Base-by-base conservation (phyloP, 2,888 invertebrate genomes). In the Metalampra italica region DNA sequence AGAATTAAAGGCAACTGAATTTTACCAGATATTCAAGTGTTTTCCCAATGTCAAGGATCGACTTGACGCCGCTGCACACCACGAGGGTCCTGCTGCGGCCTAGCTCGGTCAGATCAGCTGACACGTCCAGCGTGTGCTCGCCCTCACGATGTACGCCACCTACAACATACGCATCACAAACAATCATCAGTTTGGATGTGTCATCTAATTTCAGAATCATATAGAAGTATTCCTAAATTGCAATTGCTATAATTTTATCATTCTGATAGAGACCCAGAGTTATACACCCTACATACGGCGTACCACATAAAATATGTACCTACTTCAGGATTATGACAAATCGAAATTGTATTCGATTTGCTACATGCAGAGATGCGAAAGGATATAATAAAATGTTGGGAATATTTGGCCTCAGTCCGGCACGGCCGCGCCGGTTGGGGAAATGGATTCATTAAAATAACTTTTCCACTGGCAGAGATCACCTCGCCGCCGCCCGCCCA, bases 61-160 rank as follows among this genome's bases (percentile, higher is more conserved):
- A 98, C 84, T 99, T 99, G 48, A 98, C 94, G 0, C 99, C 99
- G 68, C 98, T 96, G 61, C 97, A 98, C 1, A 99, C 94, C 7
- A 99, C 98, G 42, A 96, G 93, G 0, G 98, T 93, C 11, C 94
- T 94, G 53, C 94, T 96, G 50, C 94, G 92, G 0, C 97, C 96
- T 46, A 99, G 90, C 79, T 99, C 98, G 7, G 92, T 93, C 45
- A 99, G 91, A 84, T 99, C 99, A 0, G 98, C 97, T 53, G 98
- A 99, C 46, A 99, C 89, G 78, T 99, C 99, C 82, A 98, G 90
- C 39, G 95, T 95, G n/a, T 79, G 78, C 72, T 97, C 94, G 0
- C 94, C 98, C 43, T 94, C 94, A 7, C 97, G 92, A 81, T 99
- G 99, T 11, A 99, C 99, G 29, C 99, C 99, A 30, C 98, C 98